Percentiles rank a stretch among this genome's conserved stretches.
Evolutionary conservation across 2,888 invertebrate species (phyloP).

Genomic region (Panzeria rudis): DNA sequence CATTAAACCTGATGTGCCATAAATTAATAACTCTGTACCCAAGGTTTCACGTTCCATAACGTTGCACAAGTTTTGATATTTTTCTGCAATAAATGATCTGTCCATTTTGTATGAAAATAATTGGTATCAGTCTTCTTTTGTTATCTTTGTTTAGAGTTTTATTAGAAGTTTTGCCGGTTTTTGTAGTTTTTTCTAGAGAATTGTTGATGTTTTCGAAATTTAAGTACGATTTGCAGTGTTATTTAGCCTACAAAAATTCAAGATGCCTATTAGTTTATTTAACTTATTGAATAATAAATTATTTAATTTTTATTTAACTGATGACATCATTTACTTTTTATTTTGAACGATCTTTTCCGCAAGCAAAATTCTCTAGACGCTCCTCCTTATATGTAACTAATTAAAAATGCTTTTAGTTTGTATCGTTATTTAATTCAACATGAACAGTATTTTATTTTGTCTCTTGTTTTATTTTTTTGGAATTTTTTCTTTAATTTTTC

Average conservation of each 20-base stretch:
- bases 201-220: conserved; percentile 7
- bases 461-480: conserved; percentile 5
- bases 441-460: conserved; percentile 15
- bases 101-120: conserved; percentile 73
- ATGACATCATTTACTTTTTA: conserved; percentile 68
- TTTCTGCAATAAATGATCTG: conserved; percentile 74
- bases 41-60: conserved; percentile 79
- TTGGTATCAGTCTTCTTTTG: conserved; percentile 31
- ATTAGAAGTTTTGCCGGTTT: neutral
- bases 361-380: conserved; percentile 35
- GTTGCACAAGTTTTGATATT: conserved; percentile 79
- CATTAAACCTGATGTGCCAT: conserved; percentile 79
- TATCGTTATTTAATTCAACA: conserved; percentile 53
- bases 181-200: conserved; percentile 17
- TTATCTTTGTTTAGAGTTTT: neutral
- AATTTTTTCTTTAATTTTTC: neutral
- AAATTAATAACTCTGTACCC: conserved; percentile 78
- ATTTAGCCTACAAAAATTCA: conserved; percentile 62
- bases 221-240: conserved; percentile 40
- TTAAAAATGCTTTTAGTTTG: conserved; percentile 18
- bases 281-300: conserved; percentile 53
- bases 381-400: conserved; percentile 29
- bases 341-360: conserved; percentile 42
- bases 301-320: conserved; percentile 46
- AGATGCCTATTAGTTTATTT: conserved; percentile 56